Evolutionary conservation across 2,113 vertebrate species (phyloP).

Genomic region (Ctenodactylus gundi): DNA sequence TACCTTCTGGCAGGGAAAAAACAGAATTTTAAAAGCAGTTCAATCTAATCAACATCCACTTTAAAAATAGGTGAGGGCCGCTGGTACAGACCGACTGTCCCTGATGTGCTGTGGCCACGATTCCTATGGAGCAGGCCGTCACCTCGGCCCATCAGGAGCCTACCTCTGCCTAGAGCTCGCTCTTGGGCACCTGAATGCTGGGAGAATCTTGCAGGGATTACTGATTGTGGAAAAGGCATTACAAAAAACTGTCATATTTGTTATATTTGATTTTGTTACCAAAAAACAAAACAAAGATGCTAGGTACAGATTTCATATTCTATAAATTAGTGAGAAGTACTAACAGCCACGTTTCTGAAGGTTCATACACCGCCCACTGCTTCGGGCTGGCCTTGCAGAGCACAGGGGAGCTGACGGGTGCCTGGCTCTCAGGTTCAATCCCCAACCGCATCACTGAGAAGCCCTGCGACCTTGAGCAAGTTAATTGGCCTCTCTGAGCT

Average conservation of each 20-base stretch:
- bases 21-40: conserved; percentile 30
- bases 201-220: conserved; percentile 64
- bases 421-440: not conserved
- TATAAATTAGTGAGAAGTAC: conserved; percentile 12
- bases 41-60: not conserved
- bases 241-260: conserved; percentile 64
- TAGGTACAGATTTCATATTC: not conserved
- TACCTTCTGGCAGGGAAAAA: conserved; percentile 27
- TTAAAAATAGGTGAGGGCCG: conserved; percentile 8
- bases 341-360: not conserved
- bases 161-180: conserved; percentile 21
- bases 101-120: not conserved
- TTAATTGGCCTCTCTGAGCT: not conserved
- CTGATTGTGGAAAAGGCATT: conserved; percentile 56
- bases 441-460: not conserved
- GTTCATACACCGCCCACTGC: not conserved
- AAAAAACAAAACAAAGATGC: not conserved
- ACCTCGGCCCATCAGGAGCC: not conserved
- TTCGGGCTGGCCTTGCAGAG: conserved; percentile 17
- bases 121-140: conserved; percentile 26
- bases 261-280: not conserved
- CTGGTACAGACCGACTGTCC: not conserved
- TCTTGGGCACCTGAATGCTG: conserved; percentile 7
- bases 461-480: not conserved
- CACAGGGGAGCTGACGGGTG: not conserved